phyloP scores from a whole-genome alignment of 2,888 invertebrate genomes.

The Spilarctia lutea region DNA sequence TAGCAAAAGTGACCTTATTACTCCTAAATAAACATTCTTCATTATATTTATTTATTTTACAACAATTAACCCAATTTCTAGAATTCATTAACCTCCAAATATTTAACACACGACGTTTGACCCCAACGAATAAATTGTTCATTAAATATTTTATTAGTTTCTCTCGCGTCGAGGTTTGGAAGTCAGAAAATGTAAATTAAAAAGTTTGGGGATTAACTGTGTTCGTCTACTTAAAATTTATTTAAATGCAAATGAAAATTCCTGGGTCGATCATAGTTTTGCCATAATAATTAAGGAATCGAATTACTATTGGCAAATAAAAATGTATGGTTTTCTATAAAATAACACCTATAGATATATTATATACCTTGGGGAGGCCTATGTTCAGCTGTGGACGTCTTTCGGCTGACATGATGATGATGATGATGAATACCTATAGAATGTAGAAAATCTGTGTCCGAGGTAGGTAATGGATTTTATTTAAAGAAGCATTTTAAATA shows the following conservation, averaged over 20 bases:
- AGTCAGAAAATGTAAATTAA: neutral
- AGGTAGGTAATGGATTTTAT: neutral
- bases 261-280: neutral
- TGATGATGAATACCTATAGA: no score
- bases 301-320: neutral
- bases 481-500: neutral
- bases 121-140: neutral
- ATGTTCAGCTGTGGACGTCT: no score
- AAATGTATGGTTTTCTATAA: no score
- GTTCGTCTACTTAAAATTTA: neutral
- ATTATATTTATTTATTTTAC: conserved; percentile 44
- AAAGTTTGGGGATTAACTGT: neutral
- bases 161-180: neutral
- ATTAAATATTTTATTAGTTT: conserved; percentile 12
- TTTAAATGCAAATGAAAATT: neutral
- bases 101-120: conserved; percentile 7
- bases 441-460: neutral
- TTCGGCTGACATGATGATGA: no score
- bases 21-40: conserved; percentile 39
- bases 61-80: conserved; percentile 44
- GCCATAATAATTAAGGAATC: neutral
- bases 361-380: no score
- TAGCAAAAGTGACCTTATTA: conserved; percentile 38
- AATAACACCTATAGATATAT: no score
- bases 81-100: conserved; percentile 47